Evolutionary conservation across 2,797 vertebrate species (phyloP).

Genomic region (Monodelphis domestica): DNA sequence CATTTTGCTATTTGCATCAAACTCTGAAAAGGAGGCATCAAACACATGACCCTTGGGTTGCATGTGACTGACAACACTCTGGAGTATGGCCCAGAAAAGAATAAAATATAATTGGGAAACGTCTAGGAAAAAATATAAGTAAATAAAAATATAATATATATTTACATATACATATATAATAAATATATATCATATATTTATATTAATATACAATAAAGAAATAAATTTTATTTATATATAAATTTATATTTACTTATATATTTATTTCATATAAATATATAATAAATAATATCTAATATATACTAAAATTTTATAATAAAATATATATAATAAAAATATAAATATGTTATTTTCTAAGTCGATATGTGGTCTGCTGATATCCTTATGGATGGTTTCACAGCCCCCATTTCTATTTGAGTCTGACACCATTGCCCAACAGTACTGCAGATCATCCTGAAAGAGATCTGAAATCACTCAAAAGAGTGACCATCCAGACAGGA

Average conservation of each 20-base stretch:
- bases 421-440: background rate
- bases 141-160: background rate
- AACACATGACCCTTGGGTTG: background rate
- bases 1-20: background rate
- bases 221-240: no score
- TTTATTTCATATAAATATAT: no score
- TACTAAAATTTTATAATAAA: no score
- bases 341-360: background rate
- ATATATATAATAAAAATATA: background rate
- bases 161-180: background rate
- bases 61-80: background rate
- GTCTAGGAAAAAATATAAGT: background rate
- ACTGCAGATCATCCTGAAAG: background rate
- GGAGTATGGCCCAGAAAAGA: background rate
- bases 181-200: no score
- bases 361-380: background rate
- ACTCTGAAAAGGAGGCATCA: background rate
- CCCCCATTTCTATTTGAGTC: background rate
- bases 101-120: background rate
- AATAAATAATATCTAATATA: no score
- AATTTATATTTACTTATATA: no score
- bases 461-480: background rate
- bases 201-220: no score
- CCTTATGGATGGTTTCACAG: background rate
- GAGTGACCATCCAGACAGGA: background rate